Evolutionary conservation across 2,113 vertebrate species (phyloP), one percentile per base, ranked within the genome.

Genomic region (Pseudorhombus dupliciocellatus): DNA sequence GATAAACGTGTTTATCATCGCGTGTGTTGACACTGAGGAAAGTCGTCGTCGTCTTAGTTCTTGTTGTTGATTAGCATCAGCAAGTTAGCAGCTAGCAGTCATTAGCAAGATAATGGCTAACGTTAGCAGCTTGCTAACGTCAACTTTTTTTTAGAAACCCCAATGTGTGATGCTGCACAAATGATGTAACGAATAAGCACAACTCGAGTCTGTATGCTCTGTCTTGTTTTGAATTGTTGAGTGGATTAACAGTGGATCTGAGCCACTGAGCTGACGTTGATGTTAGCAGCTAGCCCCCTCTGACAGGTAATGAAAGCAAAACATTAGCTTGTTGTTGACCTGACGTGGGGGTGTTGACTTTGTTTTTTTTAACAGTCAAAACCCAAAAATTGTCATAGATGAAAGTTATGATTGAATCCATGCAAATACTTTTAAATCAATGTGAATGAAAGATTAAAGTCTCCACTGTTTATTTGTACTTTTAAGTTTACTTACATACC

Each of bases 51-150:
- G n/a, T n/a, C n/a, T n/a, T n/a, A n/a, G n/a, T n/a, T n/a, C n/a
- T n/a, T 2, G 34, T 58, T 14, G 51, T 57, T 58, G 26, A n/a
- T n/a, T n/a, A n/a, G n/a, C n/a, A n/a, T n/a, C n/a, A n/a, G 8
- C 24, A 7, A 37, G 16, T 18, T 54, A 37, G 34, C 7, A 65
- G 65, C 26, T 55, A 61, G 7, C 15, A 20, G 14, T 5, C 2
- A 24, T 2, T 26, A 20, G 16, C 22, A 0, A 68, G 64, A 44
- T 52, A 63, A 25, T 2, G 5, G 76, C 73, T 75, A 75, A 37
- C 2, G 3, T 65, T 59, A 77, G 75, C 79, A 53, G 2, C 51
- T 50, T 0, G 79, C 73, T 81, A 82, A 68, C 28, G 51, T 50
- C 50, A 79, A 78, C 67, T 83, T 80, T 70, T 1, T 40, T 70